Evolutionary conservation across 2,113 vertebrate species (phyloP).

Genomic region (Hassar affinis): DNA sequence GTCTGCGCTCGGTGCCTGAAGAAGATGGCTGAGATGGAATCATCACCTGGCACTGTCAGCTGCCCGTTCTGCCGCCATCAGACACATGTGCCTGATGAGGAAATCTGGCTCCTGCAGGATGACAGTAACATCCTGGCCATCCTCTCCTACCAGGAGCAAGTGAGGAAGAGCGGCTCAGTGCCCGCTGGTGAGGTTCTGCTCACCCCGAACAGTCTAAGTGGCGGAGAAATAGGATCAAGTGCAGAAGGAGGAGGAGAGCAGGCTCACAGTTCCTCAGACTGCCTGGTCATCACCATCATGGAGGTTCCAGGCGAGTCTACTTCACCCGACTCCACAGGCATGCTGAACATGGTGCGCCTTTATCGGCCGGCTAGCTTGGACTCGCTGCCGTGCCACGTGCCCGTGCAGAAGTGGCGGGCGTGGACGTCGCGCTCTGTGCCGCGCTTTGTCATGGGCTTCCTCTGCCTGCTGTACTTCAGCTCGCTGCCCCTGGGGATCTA

Average conservation of each 20-base stretch:
- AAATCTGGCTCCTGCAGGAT: constrained; percentile 79
- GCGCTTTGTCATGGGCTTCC: constrained; percentile 78
- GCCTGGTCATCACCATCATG: constrained; percentile 86
- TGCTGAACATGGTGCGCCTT: constrained; percentile 77
- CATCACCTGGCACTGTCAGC: constrained; percentile 69
- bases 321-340: constrained; percentile 73
- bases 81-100: constrained; percentile 72
- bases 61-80: constrained; percentile 87
- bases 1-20: constrained; percentile 81
- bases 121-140: constrained; percentile 75
- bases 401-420: constrained; percentile 71
- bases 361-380: constrained; percentile 75
- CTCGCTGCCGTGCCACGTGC: constrained; percentile 71
- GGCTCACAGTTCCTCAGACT: constrained; percentile 73
- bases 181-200: constrained; percentile 75
- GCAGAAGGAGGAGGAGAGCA: constrained; percentile 50
- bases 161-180: constrained; percentile 49
- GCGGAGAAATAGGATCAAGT: constrained; percentile 31
- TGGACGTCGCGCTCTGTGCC: constrained; percentile 74
- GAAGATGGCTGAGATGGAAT: constrained; percentile 76
- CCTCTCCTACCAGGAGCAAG: constrained; percentile 68
- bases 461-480: constrained; percentile 86
- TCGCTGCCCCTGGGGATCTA: constrained; percentile 87
- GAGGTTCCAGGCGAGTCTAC: constrained; percentile 76
- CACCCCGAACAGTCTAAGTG: constrained; percentile 73